Percentiles rank a stretch among this genome's conserved stretches.
Conservation (phyloP, 2,113 vertebrate species). For the Notiomystis cincta region DNA sequence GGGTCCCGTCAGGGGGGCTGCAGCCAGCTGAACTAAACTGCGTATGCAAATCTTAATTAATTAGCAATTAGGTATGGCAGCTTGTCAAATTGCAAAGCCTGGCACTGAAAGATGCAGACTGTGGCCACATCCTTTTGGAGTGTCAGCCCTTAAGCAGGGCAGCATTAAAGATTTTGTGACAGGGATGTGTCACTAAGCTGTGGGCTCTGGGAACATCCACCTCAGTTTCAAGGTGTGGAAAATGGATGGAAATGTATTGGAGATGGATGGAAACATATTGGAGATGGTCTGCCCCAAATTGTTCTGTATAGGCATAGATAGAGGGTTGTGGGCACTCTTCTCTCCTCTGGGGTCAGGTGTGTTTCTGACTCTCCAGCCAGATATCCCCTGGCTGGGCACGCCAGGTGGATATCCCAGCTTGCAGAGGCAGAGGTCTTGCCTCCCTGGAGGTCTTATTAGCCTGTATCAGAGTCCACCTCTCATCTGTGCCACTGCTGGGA, state of each 20-base stretch:
- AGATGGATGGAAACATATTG: not conserved
- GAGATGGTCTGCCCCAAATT: not conserved
- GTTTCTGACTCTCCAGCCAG: not conserved
- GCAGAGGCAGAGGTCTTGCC: not conserved
- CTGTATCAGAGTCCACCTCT: not conserved
- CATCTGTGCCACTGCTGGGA: not conserved
- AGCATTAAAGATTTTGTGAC: not conserved
- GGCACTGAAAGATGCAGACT: not conserved
- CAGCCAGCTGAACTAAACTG: not conserved
- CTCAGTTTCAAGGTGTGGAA: not conserved
- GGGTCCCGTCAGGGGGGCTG: fast-evolving
- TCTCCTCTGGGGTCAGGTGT: not conserved
- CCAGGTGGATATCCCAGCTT: not conserved
- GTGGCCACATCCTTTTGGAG: not conserved
- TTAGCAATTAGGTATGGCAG: slow-evolving; percentile 19
- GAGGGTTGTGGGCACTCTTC: not conserved
- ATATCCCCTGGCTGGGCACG: not conserved
- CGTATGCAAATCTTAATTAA: slow-evolving; percentile 37
- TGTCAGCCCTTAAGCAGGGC: not conserved
- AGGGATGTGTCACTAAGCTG: fast-evolving
- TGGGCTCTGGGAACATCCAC: not conserved
- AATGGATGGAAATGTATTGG: not conserved
- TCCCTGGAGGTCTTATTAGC: not conserved
- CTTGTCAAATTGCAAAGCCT: not conserved
- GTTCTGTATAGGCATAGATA: not conserved